Base-by-base conservation (phyloP, 1,140 invertebrate species). In the Drosophila mayri region DNA sequence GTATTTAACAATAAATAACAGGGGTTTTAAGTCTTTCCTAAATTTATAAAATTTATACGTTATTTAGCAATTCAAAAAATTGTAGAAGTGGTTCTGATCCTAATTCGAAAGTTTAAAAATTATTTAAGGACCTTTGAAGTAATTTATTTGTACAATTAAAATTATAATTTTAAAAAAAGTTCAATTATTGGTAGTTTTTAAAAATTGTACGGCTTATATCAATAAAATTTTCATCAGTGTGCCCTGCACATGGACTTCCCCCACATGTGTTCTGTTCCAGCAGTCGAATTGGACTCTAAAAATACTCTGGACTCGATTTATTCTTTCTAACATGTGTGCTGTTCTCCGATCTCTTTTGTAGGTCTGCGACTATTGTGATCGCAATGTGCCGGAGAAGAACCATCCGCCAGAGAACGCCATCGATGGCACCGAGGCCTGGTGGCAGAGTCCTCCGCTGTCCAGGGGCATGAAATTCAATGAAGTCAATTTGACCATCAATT, bases 391-490 rank as follows among this genome's bases (percentile, higher is more conserved):
- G 6, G 95, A 95, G 47, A 96, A 97, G 91, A 94, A 94, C 50
- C 99, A 99, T 94, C 97, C 97, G 1, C 95, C 98, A 0, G 95
- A 97, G 87, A 96, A 96, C 94, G 98, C 98, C 3, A 98, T 99
- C 44, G 98, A 99, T 91, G 98, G 98, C 50, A 97, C 96, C 88
- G 97, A 98, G 92, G 96, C 96, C 25, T 99, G 98, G 98, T 99
- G 98, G 98, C 98, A 99, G 93, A 98, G 97, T 93, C 99, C 99
- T 1, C 99, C 99, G 4, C 94, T 99, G n/a, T 99, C 99, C 12
- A 94, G 99, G 84, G 98, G 98, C 38, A 97, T 97, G 95, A 97
- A 98, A 92, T 99, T 98, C 94, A 99, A 99, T 92, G 96, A 98
- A 94, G 97, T 99, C 83, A 99, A 99, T 92, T 94, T 99, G 50